A percentile compares a stretch with the other conserved stretches of the same genome.
Conservation (phyloP, 2,797 vertebrate genomes). For the Synaphobranchus kaupii region DNA sequence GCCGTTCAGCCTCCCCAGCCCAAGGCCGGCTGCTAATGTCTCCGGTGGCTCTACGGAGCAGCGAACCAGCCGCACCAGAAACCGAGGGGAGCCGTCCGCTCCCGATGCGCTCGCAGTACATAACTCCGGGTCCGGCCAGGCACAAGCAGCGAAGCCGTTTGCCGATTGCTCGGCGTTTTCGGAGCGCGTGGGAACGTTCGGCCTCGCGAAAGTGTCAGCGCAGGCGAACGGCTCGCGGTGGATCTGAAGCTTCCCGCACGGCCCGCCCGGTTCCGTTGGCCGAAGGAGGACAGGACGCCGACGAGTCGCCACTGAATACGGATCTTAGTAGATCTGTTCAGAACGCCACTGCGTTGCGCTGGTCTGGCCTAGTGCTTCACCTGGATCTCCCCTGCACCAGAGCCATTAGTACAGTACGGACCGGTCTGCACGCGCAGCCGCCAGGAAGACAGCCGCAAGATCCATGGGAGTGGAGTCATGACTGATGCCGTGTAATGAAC, state of each 20-base stretch:
- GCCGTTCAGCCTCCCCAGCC: slow-evolving; percentile 5
- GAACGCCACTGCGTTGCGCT: neutral
- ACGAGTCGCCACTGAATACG: neutral
- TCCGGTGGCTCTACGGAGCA: neutral
- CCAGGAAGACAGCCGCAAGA: neutral
- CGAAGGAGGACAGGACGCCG: neutral
- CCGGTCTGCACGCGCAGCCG: neutral
- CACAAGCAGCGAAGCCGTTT: neutral
- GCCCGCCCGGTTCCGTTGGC: neutral
- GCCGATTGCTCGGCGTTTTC: neutral
- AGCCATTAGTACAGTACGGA: neutral
- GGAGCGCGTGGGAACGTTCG: neutral
- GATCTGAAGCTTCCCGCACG: neutral
- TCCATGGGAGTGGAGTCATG: slow-evolving; percentile 8
- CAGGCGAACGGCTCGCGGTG: neutral
- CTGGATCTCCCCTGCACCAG: neutral
- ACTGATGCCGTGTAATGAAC: neutral
- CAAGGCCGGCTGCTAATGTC: neutral
- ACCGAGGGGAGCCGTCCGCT: neutral
- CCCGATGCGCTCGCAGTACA: neutral
- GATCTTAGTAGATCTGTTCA: neutral
- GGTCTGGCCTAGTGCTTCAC: neutral
- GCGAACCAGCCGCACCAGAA: neutral
- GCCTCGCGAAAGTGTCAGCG: neutral
- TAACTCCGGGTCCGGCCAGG: no score